Evolutionary conservation across 2,797 vertebrate species (phyloP).

Genomic region (Lophius americanus): DNA sequence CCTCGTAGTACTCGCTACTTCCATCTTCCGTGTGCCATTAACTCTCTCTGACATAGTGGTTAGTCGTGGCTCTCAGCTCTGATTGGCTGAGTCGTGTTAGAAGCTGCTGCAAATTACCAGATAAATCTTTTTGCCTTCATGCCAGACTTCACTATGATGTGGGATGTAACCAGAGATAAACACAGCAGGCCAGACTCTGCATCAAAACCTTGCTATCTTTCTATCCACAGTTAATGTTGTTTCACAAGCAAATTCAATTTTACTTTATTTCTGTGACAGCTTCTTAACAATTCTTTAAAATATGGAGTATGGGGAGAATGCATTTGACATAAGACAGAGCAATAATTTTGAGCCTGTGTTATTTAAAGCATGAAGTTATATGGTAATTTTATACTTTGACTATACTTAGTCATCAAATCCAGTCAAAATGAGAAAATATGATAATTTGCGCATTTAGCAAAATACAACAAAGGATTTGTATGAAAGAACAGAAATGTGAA

Average conservation of each 20-base stretch:
- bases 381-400: too few relatives aligned
- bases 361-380: too few relatives aligned
- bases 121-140: slow-evolving; percentile 42
- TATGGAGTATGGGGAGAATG: too few relatives aligned
- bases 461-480: too few relatives aligned
- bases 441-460: too few relatives aligned
- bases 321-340: too few relatives aligned
- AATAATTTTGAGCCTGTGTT: too few relatives aligned
- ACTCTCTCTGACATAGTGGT: slow-evolving; percentile 48
- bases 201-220: not conserved
- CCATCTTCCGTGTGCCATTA: slow-evolving; percentile 65
- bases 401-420: too few relatives aligned
- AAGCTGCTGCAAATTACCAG: slow-evolving; percentile 45
- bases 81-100: slow-evolving; percentile 57
- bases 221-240: not conserved
- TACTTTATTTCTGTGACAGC: not conserved
- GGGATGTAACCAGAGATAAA: slow-evolving; percentile 29
- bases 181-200: not conserved
- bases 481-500: too few relatives aligned
- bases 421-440: too few relatives aligned
- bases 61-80: slow-evolving; percentile 44
- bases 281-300: not conserved
- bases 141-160: slow-evolving; percentile 16
- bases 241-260: not conserved
- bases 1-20: slow-evolving; percentile 31